These are phyloP conservation scores for Neodontobutis hainanensis DNA, from an alignment of 2,113 vertebrate genomes.

Conservation along the genomic window DNA sequence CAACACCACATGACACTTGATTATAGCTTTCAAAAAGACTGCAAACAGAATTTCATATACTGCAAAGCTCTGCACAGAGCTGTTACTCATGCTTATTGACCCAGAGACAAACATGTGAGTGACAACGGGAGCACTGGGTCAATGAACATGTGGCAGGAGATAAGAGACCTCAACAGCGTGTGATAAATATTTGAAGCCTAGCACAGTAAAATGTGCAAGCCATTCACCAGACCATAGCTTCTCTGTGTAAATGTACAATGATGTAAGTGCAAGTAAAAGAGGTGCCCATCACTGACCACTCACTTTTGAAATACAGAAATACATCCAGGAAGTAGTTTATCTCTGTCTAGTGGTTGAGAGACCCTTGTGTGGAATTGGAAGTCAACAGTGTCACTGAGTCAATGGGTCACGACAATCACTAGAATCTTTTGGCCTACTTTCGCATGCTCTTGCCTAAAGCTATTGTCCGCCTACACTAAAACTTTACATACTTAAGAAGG, in stretches of 20 bases:
- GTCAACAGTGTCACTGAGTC: conserved; percentile 31
- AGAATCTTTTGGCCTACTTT: conserved; percentile 12
- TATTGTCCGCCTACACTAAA: conserved; percentile 23
- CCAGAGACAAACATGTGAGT: conserved; percentile 12
- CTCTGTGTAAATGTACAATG: conserved; percentile 10
- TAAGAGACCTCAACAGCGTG: conserved; percentile 53
- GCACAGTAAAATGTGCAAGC: conserved; percentile 47
- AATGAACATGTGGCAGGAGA: conserved; percentile 64
- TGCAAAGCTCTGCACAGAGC: too few species aligned
- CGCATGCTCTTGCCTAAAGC: conserved; percentile 16
- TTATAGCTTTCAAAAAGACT: neutral
- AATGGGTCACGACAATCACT: conserved; percentile 5
- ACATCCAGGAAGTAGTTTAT: neutral
- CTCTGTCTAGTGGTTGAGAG: neutral
- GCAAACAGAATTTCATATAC: conserved; percentile 7
- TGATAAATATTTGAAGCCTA: conserved; percentile 68
- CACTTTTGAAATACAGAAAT: neutral
- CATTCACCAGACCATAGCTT: conserved; percentile 47
- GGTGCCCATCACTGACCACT: neutral
- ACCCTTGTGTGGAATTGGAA: conserved; percentile 12
- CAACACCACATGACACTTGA: conserved; percentile 11
- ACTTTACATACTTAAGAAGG: conserved; percentile 30
- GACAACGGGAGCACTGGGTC: conserved; percentile 49
- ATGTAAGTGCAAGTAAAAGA: neutral
- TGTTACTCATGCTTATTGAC: neutral